phyloP scores from a whole-genome alignment of 92 coral and sea anemone genomes.

The Epizoanthus ramosus region DNA sequence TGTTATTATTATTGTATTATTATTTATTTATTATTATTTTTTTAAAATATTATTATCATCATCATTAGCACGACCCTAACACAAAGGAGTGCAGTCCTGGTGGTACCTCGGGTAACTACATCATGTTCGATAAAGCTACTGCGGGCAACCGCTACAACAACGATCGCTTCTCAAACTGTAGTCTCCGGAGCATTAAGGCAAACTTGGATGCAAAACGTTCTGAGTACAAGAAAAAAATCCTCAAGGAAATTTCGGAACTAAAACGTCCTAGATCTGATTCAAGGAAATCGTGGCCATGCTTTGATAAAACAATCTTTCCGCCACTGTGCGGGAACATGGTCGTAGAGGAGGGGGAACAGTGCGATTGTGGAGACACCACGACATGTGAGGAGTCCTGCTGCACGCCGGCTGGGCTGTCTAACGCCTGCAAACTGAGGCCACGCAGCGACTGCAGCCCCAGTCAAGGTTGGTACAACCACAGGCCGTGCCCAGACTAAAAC shows the following conservation, averaged over 20 bases:
- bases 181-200: constrained; percentile 60
- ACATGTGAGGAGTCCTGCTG: constrained; percentile 77
- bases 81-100: constrained; percentile 72
- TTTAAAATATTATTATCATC: not conserved
- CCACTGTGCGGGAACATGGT: constrained; percentile 81
- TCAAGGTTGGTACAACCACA: constrained; percentile 62
- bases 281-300: constrained; percentile 37
- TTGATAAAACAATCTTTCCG: constrained; percentile 16
- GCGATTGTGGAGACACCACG: constrained; percentile 78
- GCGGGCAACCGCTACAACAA: constrained; percentile 76
- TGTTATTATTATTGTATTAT: too few species aligned
- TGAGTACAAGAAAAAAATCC: too few species aligned
- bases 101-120: constrained; percentile 71
- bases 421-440: constrained; percentile 50
- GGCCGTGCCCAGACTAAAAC: too few species aligned
- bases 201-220: constrained; percentile 70
- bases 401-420: constrained; percentile 44
- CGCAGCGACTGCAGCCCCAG: constrained; percentile 64
- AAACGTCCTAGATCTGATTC: too few species aligned
- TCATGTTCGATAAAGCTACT: constrained; percentile 91
- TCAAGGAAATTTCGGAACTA: too few species aligned
- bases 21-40: too few species aligned
- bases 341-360: constrained; percentile 67
- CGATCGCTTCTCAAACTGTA: constrained; percentile 80
- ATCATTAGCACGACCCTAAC: constrained; percentile 74